A percentile compares a stretch with the other conserved stretches of the same genome.
Conservation (phyloP, 2,113 vertebrate genomes). For the Dasypus novemcinctus region DNA sequence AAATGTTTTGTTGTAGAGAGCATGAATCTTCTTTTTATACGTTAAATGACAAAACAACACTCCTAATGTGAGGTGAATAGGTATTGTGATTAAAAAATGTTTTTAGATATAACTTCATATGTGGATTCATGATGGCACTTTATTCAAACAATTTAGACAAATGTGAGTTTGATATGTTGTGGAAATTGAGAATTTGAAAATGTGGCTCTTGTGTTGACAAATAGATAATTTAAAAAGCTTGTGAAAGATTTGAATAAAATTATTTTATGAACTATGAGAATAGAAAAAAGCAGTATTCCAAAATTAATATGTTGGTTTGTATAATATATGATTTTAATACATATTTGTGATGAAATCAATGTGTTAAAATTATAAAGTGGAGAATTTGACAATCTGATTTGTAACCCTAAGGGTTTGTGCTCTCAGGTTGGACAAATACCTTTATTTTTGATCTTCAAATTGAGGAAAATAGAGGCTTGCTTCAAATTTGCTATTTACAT, state of each 20-base stretch:
- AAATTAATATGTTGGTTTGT: background rate
- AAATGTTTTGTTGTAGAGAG: background rate
- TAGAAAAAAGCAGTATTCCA: background rate
- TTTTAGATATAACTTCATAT: background rate
- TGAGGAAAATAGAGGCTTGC: background rate
- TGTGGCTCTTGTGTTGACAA: background rate
- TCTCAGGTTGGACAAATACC: background rate
- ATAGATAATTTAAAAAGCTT: background rate
- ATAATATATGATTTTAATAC: conserved; percentile 36
- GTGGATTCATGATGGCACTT: background rate
- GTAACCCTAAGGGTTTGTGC: background rate
- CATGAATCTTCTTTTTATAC: background rate
- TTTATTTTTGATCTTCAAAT: conserved; percentile 23
- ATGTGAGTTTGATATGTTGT: background rate
- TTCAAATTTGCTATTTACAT: background rate
- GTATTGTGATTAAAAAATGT: background rate
- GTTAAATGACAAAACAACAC: background rate
- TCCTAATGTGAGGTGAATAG: background rate
- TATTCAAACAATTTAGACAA: background rate
- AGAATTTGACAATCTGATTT: background rate
- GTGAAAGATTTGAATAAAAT: conserved; percentile 17
- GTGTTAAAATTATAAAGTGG: background rate
- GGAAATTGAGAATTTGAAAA: background rate
- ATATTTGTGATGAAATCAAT: background rate
- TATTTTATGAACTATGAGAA: conserved; percentile 1